Evolutionary conservation across 2,888 invertebrate species (phyloP), one percentile per base, ranked within the genome.

Genomic region (Fragum fragum): DNA sequence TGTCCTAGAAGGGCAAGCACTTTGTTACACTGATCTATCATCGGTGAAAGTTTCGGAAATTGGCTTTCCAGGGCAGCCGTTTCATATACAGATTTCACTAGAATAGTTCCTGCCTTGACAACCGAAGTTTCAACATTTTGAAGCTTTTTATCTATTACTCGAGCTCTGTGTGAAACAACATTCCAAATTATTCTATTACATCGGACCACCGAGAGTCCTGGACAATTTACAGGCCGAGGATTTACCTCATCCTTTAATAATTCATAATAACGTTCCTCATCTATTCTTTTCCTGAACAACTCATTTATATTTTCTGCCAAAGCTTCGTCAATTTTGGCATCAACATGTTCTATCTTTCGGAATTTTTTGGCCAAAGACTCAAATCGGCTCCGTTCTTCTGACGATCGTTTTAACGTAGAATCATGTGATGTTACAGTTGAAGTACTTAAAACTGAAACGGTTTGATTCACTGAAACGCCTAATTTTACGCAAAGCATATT

Each of bases 291-390:
- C 32, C 66, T 66, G 23, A 66, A 36, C 23, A 66, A 5, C 9
- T 66, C 66, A 66, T 32, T 66, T n/a, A 66, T 66, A 21, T 66
- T 66, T 23, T 32, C 39, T 2, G 39, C 39, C 66, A 39, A 66
- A 23, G 39, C 39, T n/a, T 32, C 36, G 14, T 66, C 66, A n/a
- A 39, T 66, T 23, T 36, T 21, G 1, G 3, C 32, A 28, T 63
- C 63, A 57, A 57, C 23, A n/a, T 57, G 57, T 14, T 57, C 23
- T 21, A 57, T 57, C n/a, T 57, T 57, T 5, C 57, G 21, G n/a
- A 57, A 57, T 57, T 57, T n/a, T 23, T 57, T 57, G 57, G 57
- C 57, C 23, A 21, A 3, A 18, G 57, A 57, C 57, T 57, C 9
- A 57, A 57, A 57, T 26, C 57, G 7, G n/a, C 57, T 57, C 52